phyloP scores from a whole-genome alignment of 2,888 invertebrate species.

The Ephialtes manifestator region DNA sequence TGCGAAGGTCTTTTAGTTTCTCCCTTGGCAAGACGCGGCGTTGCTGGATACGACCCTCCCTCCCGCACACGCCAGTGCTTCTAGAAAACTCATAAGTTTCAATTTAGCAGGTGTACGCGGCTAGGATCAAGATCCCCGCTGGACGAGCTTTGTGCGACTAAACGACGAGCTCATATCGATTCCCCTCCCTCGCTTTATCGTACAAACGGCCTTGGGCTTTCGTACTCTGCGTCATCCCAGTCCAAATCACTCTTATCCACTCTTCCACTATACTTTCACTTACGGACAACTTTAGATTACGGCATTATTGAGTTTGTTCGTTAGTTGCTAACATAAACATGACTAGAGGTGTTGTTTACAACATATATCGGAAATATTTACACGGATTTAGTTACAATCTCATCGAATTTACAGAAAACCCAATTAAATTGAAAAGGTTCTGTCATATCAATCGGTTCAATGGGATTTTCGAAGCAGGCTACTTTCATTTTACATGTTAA shows the following conservation, averaged over 20 bases:
- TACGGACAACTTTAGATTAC: not conserved
- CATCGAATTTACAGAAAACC: too few relatives aligned
- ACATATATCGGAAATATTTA: too few relatives aligned
- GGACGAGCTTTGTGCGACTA: conserved; percentile 76
- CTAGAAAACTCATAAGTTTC: conserved; percentile 85
- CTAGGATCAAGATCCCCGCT: conserved; percentile 83
- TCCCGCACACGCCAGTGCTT: conserved; percentile 53
- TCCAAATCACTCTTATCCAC: conserved; percentile 30
- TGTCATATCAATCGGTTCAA: too few relatives aligned
- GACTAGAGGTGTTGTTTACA: not conserved
- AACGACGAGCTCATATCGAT: conserved; percentile 70
- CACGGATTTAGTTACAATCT: too few relatives aligned
- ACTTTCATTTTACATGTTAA: too few relatives aligned
- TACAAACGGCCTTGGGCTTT: conserved; percentile 35
- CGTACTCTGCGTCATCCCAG: conserved; percentile 35
- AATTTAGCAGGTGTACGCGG: conserved; percentile 79
- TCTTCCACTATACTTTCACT: conserved; percentile 10
- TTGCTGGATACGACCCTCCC: not conserved
- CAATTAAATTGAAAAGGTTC: too few relatives aligned
- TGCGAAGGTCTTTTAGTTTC: conserved; percentile 29
- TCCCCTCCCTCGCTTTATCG: conserved; percentile 51
- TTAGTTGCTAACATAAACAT: not conserved
- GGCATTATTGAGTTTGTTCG: conserved; percentile 9
- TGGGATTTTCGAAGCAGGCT: too few relatives aligned
- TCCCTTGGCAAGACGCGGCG: not conserved